Evolutionary conservation across 1,140 invertebrate species (phyloP).

Genomic region (Mizuhopecten yessoensis): DNA sequence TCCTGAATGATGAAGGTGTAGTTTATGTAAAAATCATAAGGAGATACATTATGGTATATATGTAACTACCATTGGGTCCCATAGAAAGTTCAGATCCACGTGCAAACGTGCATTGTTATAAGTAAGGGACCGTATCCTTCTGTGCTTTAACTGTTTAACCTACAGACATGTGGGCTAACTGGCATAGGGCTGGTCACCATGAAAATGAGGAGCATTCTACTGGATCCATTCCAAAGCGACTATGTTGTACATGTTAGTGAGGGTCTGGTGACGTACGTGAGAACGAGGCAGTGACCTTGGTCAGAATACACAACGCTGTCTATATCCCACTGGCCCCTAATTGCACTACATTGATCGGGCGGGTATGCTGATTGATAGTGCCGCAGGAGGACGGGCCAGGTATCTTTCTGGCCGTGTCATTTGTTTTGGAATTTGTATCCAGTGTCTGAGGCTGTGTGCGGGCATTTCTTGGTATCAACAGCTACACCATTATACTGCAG

Average conservation of each 20-base stretch:
- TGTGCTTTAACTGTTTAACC: too few relatives aligned
- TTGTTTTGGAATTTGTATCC: slow-evolving; percentile 15
- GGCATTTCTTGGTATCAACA: too few relatives aligned
- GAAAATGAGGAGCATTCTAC: neutral
- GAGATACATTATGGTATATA: too few relatives aligned
- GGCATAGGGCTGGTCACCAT: neutral
- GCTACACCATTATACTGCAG: neutral
- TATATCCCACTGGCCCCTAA: neutral
- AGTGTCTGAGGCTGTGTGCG: neutral
- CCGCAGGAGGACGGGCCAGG: neutral
- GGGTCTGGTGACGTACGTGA: neutral
- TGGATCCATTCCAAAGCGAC: neutral
- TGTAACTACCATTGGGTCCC: too few relatives aligned
- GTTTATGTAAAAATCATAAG: too few relatives aligned
- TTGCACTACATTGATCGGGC: neutral
- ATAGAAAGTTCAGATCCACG: too few relatives aligned
- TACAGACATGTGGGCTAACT: too few relatives aligned
- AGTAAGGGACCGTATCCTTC: too few relatives aligned
- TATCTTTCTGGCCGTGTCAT: neutral
- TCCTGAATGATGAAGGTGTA: too few relatives aligned
- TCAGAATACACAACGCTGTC: neutral
- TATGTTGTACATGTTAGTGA: neutral
- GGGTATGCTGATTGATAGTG: neutral
- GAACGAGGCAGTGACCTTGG: slow-evolving; percentile 30
- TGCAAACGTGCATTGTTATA: too few relatives aligned